Percentiles rank a stretch among this genome's conserved stretches.
phyloP scores from a whole-genome alignment of 1,140 invertebrate species.

The Saccostrea cuccullata region DNA sequence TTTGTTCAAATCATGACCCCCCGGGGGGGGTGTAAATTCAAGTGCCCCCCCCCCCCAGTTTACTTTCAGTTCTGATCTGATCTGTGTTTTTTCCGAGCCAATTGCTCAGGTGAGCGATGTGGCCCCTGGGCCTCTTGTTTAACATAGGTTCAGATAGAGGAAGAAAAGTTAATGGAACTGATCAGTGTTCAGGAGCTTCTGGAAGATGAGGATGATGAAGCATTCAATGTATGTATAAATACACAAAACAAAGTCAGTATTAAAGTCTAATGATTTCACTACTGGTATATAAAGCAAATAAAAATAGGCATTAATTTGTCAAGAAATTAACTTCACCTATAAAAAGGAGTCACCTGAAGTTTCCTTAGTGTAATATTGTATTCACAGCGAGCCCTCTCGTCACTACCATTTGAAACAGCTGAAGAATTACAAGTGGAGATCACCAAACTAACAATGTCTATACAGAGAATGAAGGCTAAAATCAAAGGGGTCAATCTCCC shows the following conservation, averaged over 20 bases:
- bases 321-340: no score
- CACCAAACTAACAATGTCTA: constrained; percentile 85
- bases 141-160: constrained; percentile 88
- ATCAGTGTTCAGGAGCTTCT: constrained; percentile 88
- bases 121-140: no score
- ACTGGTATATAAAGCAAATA: no score
- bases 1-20: no score
- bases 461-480: constrained; percentile 89
- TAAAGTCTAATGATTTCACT: neutral
- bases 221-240: constrained; percentile 82
- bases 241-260: neutral
- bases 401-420: constrained; percentile 82
- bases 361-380: neutral
- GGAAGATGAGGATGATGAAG: constrained; percentile 87
- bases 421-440: constrained; percentile 87
- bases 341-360: no score
- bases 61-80: no score
- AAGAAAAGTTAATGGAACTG: constrained; percentile 90
- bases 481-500: constrained; percentile 85
- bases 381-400: constrained; percentile 81
- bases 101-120: no score
- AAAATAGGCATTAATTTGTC: no score
- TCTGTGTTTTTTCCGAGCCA: no score
- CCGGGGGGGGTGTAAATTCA: no score
- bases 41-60: no score